A percentile compares a stretch with the other conserved stretches of the same genome.
phyloP scores from a whole-genome alignment of 30 jellyfish, hydroid and myxozoan species.

The Hydra vulgaris region DNA sequence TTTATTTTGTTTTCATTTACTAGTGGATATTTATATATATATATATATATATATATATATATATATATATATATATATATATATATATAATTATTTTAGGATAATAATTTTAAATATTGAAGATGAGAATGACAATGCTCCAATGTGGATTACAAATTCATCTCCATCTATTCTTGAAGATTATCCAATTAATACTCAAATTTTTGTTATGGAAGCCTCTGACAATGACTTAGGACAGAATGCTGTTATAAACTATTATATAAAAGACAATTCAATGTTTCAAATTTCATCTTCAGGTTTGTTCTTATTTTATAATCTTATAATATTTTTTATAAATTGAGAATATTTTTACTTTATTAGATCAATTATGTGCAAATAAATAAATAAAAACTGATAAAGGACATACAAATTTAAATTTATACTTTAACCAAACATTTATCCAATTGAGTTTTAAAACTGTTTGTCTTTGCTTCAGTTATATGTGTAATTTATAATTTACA shows the following conservation, averaged over 20 bases:
- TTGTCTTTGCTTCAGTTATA: too few species aligned
- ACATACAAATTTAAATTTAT: too few species aligned
- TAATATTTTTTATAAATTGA: background rate
- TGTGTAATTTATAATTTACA: too few species aligned
- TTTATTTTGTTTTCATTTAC: too few species aligned
- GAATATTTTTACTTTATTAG: background rate
- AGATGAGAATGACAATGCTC: conserved; percentile 80
- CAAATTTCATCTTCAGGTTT: conserved; percentile 40
- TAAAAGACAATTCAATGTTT: conserved; percentile 28
- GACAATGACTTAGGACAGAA: conserved; percentile 67
- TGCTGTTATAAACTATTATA: conserved; percentile 31
- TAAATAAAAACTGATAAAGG: too few species aligned
- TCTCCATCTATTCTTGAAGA: conserved; percentile 45
- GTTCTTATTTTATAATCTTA: background rate
- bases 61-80: too few species aligned
- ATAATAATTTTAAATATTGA: conserved; percentile 26
- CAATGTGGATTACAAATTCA: conserved; percentile 37
- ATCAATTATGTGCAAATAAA: too few species aligned
- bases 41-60: too few species aligned
- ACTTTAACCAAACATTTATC: too few species aligned
- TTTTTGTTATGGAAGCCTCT: conserved; percentile 46
- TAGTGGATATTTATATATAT: too few species aligned
- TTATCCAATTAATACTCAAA: conserved; percentile 29
- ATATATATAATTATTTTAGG: too few species aligned
- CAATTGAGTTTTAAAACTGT: too few species aligned